Base-by-base conservation (phyloP, 1,140 invertebrate genomes). In the Drosophila mayri region DNA sequence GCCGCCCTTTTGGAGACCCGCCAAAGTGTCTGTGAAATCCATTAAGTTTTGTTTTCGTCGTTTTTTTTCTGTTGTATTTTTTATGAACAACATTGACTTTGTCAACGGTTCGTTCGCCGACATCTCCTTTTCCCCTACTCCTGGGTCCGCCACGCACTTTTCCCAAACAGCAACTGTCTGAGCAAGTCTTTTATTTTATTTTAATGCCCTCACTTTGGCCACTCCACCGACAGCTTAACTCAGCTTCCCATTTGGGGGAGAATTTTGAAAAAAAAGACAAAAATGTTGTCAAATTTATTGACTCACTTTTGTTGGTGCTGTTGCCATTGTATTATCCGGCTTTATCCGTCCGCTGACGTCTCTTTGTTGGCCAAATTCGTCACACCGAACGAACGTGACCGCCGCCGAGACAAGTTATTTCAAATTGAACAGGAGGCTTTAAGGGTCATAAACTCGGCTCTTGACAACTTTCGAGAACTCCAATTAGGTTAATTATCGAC, bases 11-110 rank as follows among this genome's bases (percentile, higher is more conserved):
- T 79, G 82, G 82, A 81, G 64, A 75, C 61, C 11, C 76, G 82
- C 82, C 68, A 70, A 81, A 66, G 57, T 66, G 83, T 87, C 85
- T 83, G 83, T 84, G 79, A 83, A 87, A 87, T 88, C 84, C 83
- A 87, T 88, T 88, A 87, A 77, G 84, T 82, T 87, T 71, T 86
- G 79, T 70, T 86, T 82, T 78, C 55, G 73, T 41, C n/a, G 18
- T 49, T 76, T 57, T 52, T 37, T 37, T 22, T 30, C 3, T 30
- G n/a, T 18, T 52, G 18, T 52, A 37, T 20, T 35, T 79, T 55
- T 79, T 83, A 71, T 82, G 74, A 70, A 80, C 61, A 81, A 73
- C 59, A 68, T 78, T 63, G 82, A 50, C 74, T 64, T 61, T 71
- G 83, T 82, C 79, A 80, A 78, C 79, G 49, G 57, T 68, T 61